phyloP scores from a whole-genome alignment of 2,888 invertebrate genomes.

The Parelbella ahira region DNA sequence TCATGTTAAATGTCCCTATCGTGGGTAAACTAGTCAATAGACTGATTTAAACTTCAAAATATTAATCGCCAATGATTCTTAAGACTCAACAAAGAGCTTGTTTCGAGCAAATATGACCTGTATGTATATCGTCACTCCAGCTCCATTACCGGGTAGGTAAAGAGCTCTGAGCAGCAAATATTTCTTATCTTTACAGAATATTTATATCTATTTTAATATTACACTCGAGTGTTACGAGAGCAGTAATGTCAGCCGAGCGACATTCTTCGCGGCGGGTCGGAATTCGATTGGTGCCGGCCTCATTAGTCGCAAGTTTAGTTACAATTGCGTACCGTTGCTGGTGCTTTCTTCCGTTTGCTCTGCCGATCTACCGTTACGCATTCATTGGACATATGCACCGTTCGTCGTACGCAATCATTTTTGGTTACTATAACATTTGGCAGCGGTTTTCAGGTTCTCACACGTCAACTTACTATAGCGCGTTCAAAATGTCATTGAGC shows the following conservation, averaged over 20 bases:
- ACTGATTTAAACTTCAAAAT: too few species aligned
- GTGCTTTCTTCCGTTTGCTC: conserved; percentile 48
- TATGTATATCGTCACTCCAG: too few species aligned
- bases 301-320: conserved; percentile 53
- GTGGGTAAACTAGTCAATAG: too few species aligned
- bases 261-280: conserved; percentile 15
- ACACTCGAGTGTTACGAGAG: neutral
- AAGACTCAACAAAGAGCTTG: too few species aligned
- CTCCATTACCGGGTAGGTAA: too few species aligned
- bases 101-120: too few species aligned
- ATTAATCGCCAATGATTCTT: too few species aligned
- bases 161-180: too few species aligned
- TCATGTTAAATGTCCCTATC: too few species aligned
- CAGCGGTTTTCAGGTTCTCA: conserved; percentile 3
- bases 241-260: neutral
- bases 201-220: too few species aligned
- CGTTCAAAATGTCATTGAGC: too few species aligned
- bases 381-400: conserved; percentile 26
- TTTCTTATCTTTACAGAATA: too few species aligned
- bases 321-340: conserved; percentile 65
- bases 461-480: conserved; percentile 9
- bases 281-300: conserved; percentile 44
- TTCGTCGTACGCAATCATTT: conserved; percentile 1
- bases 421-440: neutral
- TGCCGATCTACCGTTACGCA: conserved; percentile 37